phyloP scores from a whole-genome alignment of 1,140 invertebrate species.

The Glossosoma conforme region DNA sequence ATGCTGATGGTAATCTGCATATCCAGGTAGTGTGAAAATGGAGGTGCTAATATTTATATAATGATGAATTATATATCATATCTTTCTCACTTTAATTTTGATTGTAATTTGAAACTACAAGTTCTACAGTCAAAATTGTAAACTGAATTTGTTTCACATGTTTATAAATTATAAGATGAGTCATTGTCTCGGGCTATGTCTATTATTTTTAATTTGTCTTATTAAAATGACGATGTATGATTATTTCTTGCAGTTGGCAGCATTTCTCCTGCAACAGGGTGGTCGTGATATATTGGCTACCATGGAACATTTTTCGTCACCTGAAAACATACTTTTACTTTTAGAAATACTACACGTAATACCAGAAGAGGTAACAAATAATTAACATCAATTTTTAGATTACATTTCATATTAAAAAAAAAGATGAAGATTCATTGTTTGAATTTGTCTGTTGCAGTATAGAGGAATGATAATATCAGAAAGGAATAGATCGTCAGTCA shows the following conservation, averaged over 20 bases:
- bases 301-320: constrained; percentile 40
- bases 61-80: too few relatives aligned
- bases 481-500: constrained; percentile 37
- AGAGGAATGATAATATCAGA: constrained; percentile 49
- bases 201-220: neutral
- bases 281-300: constrained; percentile 40
- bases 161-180: neutral
- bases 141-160: neutral
- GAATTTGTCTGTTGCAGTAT: constrained; percentile 43
- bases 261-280: constrained; percentile 46
- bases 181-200: neutral
- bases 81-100: too few relatives aligned
- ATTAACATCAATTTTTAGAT: neutral
- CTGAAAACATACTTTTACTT: constrained; percentile 52
- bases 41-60: too few relatives aligned
- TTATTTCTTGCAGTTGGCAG: constrained; percentile 39
- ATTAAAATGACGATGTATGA: constrained; percentile 7
- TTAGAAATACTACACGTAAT: constrained; percentile 72
- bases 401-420: constrained; percentile 4
- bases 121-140: too few relatives aligned
- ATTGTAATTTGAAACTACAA: too few relatives aligned
- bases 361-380: constrained; percentile 68
- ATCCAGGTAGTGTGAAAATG: too few relatives aligned
- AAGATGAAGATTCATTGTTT: constrained; percentile 4
- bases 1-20: too few relatives aligned